phyloP scores from a whole-genome alignment of 2,797 vertebrate species.

The Nothura maculosa region DNA sequence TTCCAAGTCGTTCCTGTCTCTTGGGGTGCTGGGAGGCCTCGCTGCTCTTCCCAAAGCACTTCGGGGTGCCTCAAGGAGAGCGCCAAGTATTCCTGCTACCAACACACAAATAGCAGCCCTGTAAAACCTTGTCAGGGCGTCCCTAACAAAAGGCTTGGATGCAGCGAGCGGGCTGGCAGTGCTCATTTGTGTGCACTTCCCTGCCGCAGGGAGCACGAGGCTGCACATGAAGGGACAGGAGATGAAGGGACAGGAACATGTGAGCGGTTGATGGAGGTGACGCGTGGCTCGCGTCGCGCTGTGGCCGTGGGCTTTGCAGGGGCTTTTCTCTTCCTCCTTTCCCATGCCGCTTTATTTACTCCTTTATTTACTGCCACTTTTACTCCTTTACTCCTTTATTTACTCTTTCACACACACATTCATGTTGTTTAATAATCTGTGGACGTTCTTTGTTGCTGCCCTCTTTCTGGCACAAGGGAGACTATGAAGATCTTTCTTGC shows the following conservation, averaged over 20 bases:
- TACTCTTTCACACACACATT: neutral
- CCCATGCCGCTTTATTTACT: neutral
- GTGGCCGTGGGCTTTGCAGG: neutral
- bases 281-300: slow-evolving; percentile 1
- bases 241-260: neutral
- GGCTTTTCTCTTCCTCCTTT: slow-evolving; percentile 27
- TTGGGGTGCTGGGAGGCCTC: neutral
- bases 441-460: fast-evolving
- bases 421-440: neutral
- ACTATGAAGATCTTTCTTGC: neutral
- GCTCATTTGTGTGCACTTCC: slow-evolving; percentile 49
- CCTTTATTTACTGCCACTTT: too few species aligned
- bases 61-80: neutral
- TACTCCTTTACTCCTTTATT: slow-evolving; percentile 3
- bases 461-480: neutral
- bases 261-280: slow-evolving; percentile 13
- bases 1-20: neutral
- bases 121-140: neutral
- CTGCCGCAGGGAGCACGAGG: slow-evolving; percentile 42
- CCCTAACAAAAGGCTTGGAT: slow-evolving; percentile 44
- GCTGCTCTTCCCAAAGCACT: neutral
- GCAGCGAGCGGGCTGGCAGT: neutral
- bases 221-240: neutral
- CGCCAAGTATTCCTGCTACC: neutral
- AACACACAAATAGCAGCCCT: neutral